A percentile compares a stretch with the other conserved stretches of the same genome.
Conservation (phyloP, 2,797 vertebrate species). For the Echeneis naucrates region DNA sequence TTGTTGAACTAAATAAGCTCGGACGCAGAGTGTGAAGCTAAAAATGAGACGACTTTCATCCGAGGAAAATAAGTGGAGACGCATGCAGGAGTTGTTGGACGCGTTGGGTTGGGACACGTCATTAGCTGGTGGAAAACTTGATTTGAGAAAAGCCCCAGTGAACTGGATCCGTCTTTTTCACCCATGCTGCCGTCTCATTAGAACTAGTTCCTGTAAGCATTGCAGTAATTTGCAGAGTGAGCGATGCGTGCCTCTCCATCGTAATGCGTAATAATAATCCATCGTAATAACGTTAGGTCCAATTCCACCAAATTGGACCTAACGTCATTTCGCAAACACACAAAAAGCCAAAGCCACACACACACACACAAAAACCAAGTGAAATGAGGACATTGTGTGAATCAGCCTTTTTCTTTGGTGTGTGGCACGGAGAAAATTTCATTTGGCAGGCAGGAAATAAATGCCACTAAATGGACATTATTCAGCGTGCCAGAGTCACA, state of each 20-base stretch:
- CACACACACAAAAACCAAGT: not conserved
- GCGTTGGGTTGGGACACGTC: not conserved
- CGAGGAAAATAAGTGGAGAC: not conserved
- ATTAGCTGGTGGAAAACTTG: not conserved
- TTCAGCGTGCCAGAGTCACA: not conserved
- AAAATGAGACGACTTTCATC: not conserved
- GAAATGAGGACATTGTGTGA: constrained; percentile 7
- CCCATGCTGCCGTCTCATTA: constrained; percentile 53
- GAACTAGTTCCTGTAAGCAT: constrained; percentile 16
- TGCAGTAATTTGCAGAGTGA: constrained; percentile 49
- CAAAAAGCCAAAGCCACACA: not conserved
- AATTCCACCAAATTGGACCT: constrained; percentile 49
- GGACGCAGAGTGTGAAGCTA: not conserved
- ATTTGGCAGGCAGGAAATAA: not conserved
- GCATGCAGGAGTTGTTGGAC: not conserved
- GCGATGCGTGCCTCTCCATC: constrained; percentile 46
- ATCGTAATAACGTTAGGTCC: no score
- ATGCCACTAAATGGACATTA: constrained; percentile 33
- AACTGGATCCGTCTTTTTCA: constrained; percentile 5
- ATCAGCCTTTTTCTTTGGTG: not conserved
- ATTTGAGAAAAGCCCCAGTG: constrained; percentile 11
- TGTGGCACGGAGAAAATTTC: not conserved
- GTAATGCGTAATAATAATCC: no score
- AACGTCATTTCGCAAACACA: constrained; percentile 29
- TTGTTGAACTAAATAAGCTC: not conserved